Evolutionary conservation across 2,113 vertebrate species (phyloP).

Genomic region (Melanerpes formicivorus): DNA sequence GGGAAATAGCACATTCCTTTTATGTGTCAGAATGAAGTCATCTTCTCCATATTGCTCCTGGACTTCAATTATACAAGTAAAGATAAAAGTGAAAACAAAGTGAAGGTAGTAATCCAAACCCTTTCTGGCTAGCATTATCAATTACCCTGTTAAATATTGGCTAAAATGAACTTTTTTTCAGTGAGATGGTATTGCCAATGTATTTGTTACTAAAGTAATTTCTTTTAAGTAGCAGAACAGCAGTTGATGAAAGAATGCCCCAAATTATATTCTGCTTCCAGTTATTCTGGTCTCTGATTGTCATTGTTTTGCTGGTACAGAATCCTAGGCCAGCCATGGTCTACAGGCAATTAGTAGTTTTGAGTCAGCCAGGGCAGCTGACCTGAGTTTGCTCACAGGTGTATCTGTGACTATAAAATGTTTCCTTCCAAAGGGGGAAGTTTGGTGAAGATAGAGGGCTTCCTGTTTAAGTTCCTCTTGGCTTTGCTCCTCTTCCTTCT

Average conservation of each 20-base stretch:
- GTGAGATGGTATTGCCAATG: background rate
- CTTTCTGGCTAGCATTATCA: background rate
- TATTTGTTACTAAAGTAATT: background rate
- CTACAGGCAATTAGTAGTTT: too few species aligned
- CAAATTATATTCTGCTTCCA: background rate
- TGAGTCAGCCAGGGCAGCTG: too few species aligned
- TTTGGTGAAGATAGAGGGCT: too few species aligned
- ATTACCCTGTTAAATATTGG: background rate
- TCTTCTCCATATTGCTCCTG: background rate
- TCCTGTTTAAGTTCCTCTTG: too few species aligned
- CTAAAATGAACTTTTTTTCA: background rate
- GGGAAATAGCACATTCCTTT: slow-evolving; percentile 7
- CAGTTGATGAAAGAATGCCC: background rate
- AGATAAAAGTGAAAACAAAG: slow-evolving; percentile 36
- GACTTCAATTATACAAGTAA: slow-evolving; percentile 49
- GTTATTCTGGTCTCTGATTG: background rate
- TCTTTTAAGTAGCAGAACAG: background rate
- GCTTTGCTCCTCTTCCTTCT: too few species aligned
- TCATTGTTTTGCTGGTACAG: background rate
- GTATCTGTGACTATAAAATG: too few species aligned
- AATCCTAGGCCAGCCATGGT: too few species aligned
- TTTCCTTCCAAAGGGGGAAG: too few species aligned
- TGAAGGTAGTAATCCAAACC: slow-evolving; percentile 3
- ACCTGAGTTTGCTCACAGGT: too few species aligned
- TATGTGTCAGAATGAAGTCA: slow-evolving; percentile 47